Evolutionary conservation across 2,888 invertebrate species (phyloP).

Genomic region (Mythimna ferrago): DNA sequence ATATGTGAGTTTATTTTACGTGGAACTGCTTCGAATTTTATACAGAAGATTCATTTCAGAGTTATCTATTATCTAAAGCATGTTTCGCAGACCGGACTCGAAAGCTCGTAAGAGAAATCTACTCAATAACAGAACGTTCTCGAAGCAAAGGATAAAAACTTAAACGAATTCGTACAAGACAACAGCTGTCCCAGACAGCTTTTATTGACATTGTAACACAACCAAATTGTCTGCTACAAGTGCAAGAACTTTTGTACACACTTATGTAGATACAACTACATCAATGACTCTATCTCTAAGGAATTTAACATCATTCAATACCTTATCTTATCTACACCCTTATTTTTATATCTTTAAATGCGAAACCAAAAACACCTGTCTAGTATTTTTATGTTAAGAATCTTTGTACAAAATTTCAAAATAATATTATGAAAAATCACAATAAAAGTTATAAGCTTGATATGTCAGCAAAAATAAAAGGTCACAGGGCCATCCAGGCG

Average conservation of each 20-base stretch:
- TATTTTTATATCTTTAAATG: too few species aligned
- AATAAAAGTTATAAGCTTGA: too few species aligned
- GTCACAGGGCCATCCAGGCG: too few species aligned
- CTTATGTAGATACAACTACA: neutral
- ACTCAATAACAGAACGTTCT: conserved; percentile 45
- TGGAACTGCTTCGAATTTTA: neutral
- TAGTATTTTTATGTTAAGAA: too few species aligned
- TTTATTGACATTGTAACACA: conserved; percentile 53
- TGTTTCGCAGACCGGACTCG: conserved; percentile 17
- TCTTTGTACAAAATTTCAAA: too few species aligned
- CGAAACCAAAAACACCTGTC: too few species aligned
- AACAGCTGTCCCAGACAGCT: conserved; percentile 53
- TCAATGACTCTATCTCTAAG: neutral
- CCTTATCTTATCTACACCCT: too few species aligned
- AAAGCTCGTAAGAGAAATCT: conserved; percentile 44
- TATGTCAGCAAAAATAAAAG: too few species aligned
- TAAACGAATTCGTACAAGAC: conserved; percentile 56
- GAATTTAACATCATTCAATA: neutral
- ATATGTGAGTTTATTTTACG: too few species aligned
- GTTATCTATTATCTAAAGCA: conserved; percentile 7
- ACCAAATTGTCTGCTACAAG: conserved; percentile 40
- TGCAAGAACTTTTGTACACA: conserved; percentile 9
- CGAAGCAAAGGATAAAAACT: conserved; percentile 49
- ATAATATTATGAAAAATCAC: too few species aligned
- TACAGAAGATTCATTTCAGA: neutral